Conservation (phyloP, 1,140 invertebrate species). For the Harlomillsia oculata region DNA sequence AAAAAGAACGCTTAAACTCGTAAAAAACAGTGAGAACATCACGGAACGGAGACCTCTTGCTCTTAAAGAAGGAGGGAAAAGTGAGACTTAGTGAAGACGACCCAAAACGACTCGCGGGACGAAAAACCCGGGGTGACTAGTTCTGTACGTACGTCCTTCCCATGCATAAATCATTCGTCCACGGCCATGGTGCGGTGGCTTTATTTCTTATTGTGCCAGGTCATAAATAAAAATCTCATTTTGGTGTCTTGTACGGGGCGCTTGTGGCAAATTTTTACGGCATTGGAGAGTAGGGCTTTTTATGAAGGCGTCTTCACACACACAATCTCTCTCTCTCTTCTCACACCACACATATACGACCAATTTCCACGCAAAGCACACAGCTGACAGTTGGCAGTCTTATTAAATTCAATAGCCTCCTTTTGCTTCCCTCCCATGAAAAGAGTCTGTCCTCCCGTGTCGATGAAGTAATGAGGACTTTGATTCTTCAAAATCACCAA, state of each 20-base stretch:
- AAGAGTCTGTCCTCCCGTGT: no score
- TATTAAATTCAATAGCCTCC: conserved; percentile 25
- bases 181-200: conserved; percentile 16
- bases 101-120: no score
- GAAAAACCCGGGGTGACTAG: no score
- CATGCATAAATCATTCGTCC: conserved; percentile 23
- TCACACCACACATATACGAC: no score
- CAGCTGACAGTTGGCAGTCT: conserved; percentile 21
- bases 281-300: conserved; percentile 10
- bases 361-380: conserved; percentile 26
- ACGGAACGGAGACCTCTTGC: no score
- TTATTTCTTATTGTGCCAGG: conserved; percentile 25
- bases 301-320: conserved; percentile 12
- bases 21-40: no score
- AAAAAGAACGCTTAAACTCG: no score
- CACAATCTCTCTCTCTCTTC: no score
- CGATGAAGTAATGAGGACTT: conserved; percentile 18
- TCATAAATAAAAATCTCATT: conserved; percentile 30
- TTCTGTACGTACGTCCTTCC: conserved; percentile 4
- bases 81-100: no score
- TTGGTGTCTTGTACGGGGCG: conserved; percentile 15
- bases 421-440: not conserved
- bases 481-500: conserved; percentile 14
- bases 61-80: no score
- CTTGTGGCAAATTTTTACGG: conserved; percentile 19